A percentile compares a stretch with the other conserved stretches of the same genome.
Evolutionary conservation across 2,113 vertebrate genomes (phyloP).

Genomic region (Thomomys bottae): DNA sequence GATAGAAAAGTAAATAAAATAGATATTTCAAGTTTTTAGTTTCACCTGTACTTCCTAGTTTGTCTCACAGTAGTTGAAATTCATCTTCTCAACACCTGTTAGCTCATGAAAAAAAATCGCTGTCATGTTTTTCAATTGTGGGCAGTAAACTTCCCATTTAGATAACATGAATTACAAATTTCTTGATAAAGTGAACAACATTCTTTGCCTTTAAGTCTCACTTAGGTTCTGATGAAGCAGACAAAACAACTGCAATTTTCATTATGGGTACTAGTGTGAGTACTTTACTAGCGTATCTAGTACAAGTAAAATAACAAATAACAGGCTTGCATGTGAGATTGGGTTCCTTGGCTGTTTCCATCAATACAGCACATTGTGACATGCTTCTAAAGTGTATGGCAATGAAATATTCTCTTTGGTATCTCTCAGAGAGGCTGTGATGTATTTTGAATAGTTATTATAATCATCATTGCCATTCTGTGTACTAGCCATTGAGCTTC

Average conservation of each 20-base stretch:
- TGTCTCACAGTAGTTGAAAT: neutral
- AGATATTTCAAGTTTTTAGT: conserved; percentile 10
- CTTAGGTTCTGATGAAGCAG: neutral
- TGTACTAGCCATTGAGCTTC: neutral
- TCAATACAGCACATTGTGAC: neutral
- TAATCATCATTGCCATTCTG: neutral
- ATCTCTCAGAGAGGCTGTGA: neutral
- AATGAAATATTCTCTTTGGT: neutral
- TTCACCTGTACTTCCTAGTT: neutral
- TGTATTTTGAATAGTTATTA: neutral
- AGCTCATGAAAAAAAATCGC: neutral
- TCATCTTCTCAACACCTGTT: neutral
- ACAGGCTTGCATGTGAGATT: neutral
- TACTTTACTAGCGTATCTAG: neutral
- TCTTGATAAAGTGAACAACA: neutral
- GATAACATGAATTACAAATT: neutral
- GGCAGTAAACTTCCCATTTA: neutral
- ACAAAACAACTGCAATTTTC: neutral
- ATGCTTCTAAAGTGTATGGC: neutral
- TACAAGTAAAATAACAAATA: neutral
- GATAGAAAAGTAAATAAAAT: neutral
- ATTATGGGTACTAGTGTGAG: neutral
- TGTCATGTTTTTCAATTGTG: neutral
- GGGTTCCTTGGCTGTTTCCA: neutral
- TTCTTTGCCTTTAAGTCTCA: neutral